Base-by-base conservation (phyloP, 2,888 invertebrate genomes). In the Adineta ricciae region DNA sequence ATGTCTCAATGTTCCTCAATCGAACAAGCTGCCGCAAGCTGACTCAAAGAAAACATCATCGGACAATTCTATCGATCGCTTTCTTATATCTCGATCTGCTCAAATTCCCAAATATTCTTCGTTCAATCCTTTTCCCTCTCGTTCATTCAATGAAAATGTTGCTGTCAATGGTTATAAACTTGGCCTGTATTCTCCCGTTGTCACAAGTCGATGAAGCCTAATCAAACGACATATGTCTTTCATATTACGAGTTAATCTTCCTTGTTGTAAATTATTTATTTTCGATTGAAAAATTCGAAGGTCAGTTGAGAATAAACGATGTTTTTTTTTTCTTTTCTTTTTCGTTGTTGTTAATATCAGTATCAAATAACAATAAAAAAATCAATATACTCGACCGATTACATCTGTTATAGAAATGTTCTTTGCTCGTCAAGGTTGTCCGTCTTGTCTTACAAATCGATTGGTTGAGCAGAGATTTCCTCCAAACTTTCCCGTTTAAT, bases 121-220 rank as follows among this genome's bases (percentile, higher is more conserved):
- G 8, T 89, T 89, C 85, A 89, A 89, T 86, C 90, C 90, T 8
- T 90, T 90, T 86, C 89, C 90, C 7, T 88, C 88, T 50, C 88
- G 89, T 86, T 88, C 89, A 84, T 86, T 89, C 83, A 90, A 89
- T 87, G 87, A 88, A 86, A 88, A 89, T 84, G 86, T 89, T 49
- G 88, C 89, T 1, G 88, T 88, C 83, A 89, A 89, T 83, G 90
- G 90, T 0, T 87, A 90, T 8, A 89, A 88, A 83, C 87, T 90
- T 8, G 90, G 90, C 8, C 87, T 90, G 83, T 90, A 90, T 84
- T 38, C 78, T 2, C 78, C 78, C 32, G 7, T 64, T 64, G 64
- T 64, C 2, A 27, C 64, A 64, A 64, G 64, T 32, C 64, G 64
- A 64, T 64, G 19, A 64, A 64, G 0, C n/a, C 16, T 56, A 46